Percentiles rank a stretch among this genome's conserved stretches.
phyloP scores from a whole-genome alignment of 2,888 invertebrate genomes.

The Chalcis sispes region DNA sequence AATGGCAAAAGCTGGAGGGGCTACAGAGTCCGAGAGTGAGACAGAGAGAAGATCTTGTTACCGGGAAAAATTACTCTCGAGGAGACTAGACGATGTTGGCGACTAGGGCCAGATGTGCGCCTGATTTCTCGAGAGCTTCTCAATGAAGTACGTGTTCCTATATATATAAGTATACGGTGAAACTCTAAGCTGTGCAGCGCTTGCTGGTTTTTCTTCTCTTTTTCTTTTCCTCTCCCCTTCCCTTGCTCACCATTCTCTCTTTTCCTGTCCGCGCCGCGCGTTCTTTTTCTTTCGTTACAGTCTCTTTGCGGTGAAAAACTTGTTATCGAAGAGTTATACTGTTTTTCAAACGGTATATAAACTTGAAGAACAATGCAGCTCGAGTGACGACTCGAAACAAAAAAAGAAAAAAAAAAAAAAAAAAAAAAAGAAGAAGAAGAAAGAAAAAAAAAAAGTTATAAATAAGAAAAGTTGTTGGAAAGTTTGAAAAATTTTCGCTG shows the following conservation, averaged over 20 bases:
- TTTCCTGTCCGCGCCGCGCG: not conserved
- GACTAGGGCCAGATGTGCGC: slow-evolving; percentile 55
- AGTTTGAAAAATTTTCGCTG: slow-evolving; percentile 7
- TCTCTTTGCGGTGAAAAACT: slow-evolving; percentile 39
- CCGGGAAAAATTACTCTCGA: slow-evolving; percentile 56
- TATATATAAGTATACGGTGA: slow-evolving; percentile 42
- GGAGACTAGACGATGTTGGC: slow-evolving; percentile 42
- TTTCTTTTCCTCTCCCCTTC: slow-evolving; percentile 8
- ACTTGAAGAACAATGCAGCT: slow-evolving; percentile 21
- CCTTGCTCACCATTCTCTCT: not conserved
- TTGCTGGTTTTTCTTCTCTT: slow-evolving; percentile 1
- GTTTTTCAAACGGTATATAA: slow-evolving; percentile 41
- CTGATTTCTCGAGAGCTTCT: slow-evolving; percentile 58
- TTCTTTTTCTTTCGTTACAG: slow-evolving; percentile 24
- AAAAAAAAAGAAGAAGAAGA: not conserved
- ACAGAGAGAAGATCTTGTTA: slow-evolving; percentile 55
- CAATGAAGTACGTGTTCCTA: slow-evolving; percentile 56
- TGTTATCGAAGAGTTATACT: slow-evolving; percentile 52
- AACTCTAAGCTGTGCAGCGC: slow-evolving; percentile 49
- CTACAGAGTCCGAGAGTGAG: not conserved
- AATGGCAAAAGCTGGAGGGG: not conserved
- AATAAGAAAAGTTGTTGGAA: slow-evolving; percentile 12
- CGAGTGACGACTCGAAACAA: no score
- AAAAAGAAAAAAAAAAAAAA: not conserved
- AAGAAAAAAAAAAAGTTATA: slow-evolving; percentile 12